Evolutionary conservation across 2,888 invertebrate species (phyloP).

Genomic region (Eretmocerus hayati): DNA sequence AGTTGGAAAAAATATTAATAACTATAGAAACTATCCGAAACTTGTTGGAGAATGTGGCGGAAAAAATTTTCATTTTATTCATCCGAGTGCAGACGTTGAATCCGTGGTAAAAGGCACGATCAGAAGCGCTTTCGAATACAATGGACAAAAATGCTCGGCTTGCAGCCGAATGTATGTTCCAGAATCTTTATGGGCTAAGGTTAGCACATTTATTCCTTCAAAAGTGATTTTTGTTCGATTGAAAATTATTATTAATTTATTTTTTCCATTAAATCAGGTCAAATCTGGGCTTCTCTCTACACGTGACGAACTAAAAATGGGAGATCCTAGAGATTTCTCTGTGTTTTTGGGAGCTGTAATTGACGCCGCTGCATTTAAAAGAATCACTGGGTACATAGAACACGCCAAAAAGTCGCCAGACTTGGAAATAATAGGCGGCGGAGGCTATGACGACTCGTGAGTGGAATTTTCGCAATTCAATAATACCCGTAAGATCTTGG

Average conservation of each 20-base stretch:
- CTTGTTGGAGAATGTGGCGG: slow-evolving; percentile 96
- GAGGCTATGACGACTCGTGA: slow-evolving; percentile 72
- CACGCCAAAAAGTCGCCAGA: slow-evolving; percentile 70
- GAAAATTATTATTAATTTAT: not conserved
- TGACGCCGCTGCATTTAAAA: slow-evolving; percentile 84
- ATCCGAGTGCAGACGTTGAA: slow-evolving; percentile 78
- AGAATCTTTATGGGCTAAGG: slow-evolving; percentile 72
- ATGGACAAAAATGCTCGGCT: slow-evolving; percentile 98
- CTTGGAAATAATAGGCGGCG: slow-evolving; percentile 79
- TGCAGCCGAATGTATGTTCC: slow-evolving; percentile 97
- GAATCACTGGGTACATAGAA: slow-evolving; percentile 85
- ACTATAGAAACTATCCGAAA: slow-evolving; percentile 85
- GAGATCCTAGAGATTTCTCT: slow-evolving; percentile 74
- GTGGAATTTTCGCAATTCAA: too few species aligned
- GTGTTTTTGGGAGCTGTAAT: slow-evolving; percentile 94
- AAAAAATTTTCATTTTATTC: slow-evolving; percentile 97
- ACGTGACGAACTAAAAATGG: slow-evolving; percentile 71
- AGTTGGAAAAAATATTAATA: slow-evolving; percentile 80
- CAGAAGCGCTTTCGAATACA: slow-evolving; percentile 90
- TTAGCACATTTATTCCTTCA: slow-evolving; percentile 35
- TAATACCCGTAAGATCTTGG: not conserved
- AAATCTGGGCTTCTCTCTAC: slow-evolving; percentile 65
- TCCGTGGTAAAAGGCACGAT: slow-evolving; percentile 80
- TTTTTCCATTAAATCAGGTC: slow-evolving; percentile 46
- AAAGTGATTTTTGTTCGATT: not conserved